Percentiles rank a stretch among this genome's conserved stretches.
phyloP scores from a whole-genome alignment of 2,888 invertebrate species.

The Phlogophora meticulosa region DNA sequence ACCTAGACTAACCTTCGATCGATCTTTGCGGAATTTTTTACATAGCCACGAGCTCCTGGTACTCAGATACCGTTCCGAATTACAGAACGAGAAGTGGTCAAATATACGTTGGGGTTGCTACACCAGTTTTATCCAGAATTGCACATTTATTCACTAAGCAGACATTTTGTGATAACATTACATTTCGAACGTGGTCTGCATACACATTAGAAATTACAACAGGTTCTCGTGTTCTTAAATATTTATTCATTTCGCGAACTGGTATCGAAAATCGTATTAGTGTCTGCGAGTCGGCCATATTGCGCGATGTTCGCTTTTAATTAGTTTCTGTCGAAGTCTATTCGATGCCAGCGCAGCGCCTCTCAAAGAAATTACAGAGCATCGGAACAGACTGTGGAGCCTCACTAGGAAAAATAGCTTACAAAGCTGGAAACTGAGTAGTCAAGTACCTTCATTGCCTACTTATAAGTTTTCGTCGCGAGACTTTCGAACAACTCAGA shows the following conservation, averaged over 20 bases:
- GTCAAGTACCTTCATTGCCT: slow-evolving; percentile 54
- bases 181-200: slow-evolving; percentile 34
- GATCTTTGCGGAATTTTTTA: no score
- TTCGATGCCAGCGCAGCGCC: slow-evolving; percentile 75
- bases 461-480: slow-evolving; percentile 55
- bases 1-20: no score
- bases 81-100: slow-evolving; percentile 13
- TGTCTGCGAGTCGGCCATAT: slow-evolving; percentile 74
- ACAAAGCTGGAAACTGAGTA: slow-evolving; percentile 61
- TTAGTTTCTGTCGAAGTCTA: slow-evolving; percentile 83
- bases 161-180: slow-evolving; percentile 27
- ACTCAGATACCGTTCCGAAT: slow-evolving; percentile 12
- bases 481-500: slow-evolving; percentile 47
- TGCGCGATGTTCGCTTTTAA: slow-evolving; percentile 84
- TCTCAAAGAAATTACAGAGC: slow-evolving; percentile 80
- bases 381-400: slow-evolving; percentile 61
- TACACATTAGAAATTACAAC: slow-evolving; percentile 20
- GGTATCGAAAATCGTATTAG: slow-evolving; percentile 66
- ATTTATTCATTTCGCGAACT: slow-evolving; percentile 64
- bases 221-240: slow-evolving; percentile 32
- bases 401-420: slow-evolving; percentile 63
- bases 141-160: slow-evolving; percentile 24
- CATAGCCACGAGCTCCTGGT: no score
- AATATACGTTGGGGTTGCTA: slow-evolving; percentile 3
- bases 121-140: slow-evolving; percentile 13